Evolutionary conservation across 2,797 vertebrate species (phyloP).

Genomic region (Pseudochromis fuscus): DNA sequence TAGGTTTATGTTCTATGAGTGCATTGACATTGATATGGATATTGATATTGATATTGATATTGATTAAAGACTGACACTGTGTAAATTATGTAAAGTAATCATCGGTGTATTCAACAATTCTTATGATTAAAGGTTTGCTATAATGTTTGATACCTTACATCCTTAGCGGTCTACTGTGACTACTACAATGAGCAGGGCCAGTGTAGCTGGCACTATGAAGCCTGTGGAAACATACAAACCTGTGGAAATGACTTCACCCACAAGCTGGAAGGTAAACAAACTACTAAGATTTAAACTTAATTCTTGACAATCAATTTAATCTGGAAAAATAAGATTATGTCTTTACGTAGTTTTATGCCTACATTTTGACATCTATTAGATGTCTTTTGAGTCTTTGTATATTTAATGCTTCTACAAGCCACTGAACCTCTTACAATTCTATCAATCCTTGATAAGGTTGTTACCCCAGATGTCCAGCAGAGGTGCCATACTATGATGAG

Average conservation of each 20-base stretch:
- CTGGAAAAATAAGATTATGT: neutral
- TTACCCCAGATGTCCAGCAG: conserved; percentile 86
- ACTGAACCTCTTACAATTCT: too few species aligned
- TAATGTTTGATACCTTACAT: neutral
- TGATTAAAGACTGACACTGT: too few species aligned
- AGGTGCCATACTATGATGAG: conserved; percentile 86
- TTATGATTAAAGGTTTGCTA: neutral
- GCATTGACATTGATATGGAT: too few species aligned
- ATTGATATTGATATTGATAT: too few species aligned
- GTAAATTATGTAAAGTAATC: too few species aligned
- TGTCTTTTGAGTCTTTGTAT: too few species aligned
- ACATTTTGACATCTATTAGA: neutral
- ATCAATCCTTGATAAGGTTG: conserved; percentile 81
- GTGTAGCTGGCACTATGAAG: conserved; percentile 88
- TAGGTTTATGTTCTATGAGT: too few species aligned
- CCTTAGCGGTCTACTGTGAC: conserved; percentile 89
- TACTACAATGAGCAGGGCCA: conserved; percentile 86
- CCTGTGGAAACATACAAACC: conserved; percentile 84
- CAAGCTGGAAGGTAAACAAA: conserved; percentile 87
- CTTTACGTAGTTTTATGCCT: too few species aligned
- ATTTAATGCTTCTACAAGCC: neutral
- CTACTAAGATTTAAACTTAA: neutral
- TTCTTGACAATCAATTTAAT: neutral
- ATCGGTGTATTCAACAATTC: too few species aligned
- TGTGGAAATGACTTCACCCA: conserved; percentile 81